These are phyloP conservation scores for Trochalopteron elliotii DNA, from an alignment of 2,113 vertebrate species.

Conservation along the genomic window DNA sequence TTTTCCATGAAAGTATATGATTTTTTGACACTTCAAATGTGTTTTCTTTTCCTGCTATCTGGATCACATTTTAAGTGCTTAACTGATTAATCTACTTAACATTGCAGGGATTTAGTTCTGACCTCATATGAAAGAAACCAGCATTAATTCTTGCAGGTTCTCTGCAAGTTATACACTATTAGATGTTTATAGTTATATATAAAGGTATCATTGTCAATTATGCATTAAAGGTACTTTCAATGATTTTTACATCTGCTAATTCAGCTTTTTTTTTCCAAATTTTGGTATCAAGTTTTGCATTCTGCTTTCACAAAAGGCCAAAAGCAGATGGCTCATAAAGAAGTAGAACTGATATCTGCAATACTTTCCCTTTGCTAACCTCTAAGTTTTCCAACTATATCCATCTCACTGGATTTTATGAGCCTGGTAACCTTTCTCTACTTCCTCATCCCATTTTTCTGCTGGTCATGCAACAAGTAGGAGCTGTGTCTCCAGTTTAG, in stretches of 20 bases:
- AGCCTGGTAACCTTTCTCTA: neutral
- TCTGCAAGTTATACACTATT: neutral
- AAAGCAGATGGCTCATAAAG: neutral
- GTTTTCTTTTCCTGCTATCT: neutral
- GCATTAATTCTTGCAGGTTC: neutral
- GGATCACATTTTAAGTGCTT: neutral
- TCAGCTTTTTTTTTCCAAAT: neutral
- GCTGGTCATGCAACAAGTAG: neutral
- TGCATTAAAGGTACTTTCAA: neutral
- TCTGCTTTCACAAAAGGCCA: neutral
- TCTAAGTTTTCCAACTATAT: neutral
- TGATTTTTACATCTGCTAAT: neutral
- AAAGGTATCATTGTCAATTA: neutral
- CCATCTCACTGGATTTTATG: neutral
- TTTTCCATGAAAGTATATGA: neutral
- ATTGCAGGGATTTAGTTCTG: neutral
- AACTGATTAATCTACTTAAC: neutral
- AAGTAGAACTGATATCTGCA: neutral
- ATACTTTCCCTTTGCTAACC: neutral
- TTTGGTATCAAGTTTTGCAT: neutral
- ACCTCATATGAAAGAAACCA: neutral
- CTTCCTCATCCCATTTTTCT: neutral
- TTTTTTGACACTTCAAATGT: neutral
- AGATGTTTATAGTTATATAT: neutral
- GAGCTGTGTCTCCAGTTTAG: neutral